Conservation (phyloP, 2,888 invertebrate genomes). For the Chrysomela aeneicollis region DNA sequence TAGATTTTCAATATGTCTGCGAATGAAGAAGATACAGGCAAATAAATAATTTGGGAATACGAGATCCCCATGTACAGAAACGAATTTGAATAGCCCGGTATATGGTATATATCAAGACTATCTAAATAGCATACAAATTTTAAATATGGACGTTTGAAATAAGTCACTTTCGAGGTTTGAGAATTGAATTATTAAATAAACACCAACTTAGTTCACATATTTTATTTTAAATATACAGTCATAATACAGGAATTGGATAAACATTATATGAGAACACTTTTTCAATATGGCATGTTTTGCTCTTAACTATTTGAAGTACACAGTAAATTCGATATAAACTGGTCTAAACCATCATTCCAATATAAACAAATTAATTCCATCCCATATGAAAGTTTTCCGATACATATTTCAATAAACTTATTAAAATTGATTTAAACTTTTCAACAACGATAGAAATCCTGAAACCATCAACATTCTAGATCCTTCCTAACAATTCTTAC, state of each 20-base stretch:
- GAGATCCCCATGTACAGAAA: too few species aligned
- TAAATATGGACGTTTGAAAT: too few species aligned
- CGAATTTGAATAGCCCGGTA: too few species aligned
- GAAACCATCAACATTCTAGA: slow-evolving; percentile 23
- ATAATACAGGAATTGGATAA: not conserved
- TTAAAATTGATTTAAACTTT: slow-evolving; percentile 16
- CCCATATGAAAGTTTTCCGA: not conserved
- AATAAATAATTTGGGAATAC: too few species aligned
- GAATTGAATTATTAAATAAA: too few species aligned
- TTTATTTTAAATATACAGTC: not conserved
- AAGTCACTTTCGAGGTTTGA: too few species aligned
- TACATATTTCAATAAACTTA: not conserved
- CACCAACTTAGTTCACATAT: not conserved
- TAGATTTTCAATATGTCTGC: too few species aligned
- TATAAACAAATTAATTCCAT: not conserved
- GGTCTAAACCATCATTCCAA: not conserved
- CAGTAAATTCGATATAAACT: slow-evolving; percentile 7
- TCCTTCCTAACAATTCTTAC: slow-evolving; percentile 19
- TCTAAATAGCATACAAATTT: too few species aligned
- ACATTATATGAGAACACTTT: not conserved
- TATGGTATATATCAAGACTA: too few species aligned
- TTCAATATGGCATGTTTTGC: not conserved
- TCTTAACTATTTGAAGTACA: not conserved
- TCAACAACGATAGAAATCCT: slow-evolving; percentile 24
- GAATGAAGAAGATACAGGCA: too few species aligned